Evolutionary conservation across 2,797 vertebrate species (phyloP).

Genomic region (Lagothrix lagotricha): DNA sequence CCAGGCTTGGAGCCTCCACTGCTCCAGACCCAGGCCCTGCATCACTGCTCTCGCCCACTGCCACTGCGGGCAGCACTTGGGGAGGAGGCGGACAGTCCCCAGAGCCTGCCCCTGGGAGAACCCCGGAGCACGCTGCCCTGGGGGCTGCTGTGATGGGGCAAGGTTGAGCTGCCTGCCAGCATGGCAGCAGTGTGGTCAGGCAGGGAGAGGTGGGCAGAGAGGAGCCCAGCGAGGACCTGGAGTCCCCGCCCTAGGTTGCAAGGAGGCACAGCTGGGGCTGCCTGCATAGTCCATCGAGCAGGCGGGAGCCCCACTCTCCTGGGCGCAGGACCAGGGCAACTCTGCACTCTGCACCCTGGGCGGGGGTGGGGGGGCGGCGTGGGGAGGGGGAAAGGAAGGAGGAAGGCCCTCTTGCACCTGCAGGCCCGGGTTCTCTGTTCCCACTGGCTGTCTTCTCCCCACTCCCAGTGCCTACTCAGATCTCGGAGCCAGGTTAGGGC

Average conservation of each 20-base stretch:
- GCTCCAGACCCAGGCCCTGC: background rate
- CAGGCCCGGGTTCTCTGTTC: background rate
- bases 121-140: background rate
- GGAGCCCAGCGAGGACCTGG: background rate
- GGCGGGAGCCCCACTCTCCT: background rate
- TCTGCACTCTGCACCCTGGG: background rate
- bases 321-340: background rate
- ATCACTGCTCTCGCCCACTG: background rate
- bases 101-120: background rate
- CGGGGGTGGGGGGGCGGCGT: rapidly evolving
- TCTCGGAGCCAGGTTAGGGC: background rate
- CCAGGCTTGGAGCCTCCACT: background rate
- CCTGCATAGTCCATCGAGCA: background rate
- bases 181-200: background rate
- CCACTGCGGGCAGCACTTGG: background rate
- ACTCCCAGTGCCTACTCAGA: background rate
- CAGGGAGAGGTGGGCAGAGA: background rate
- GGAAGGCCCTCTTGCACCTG: background rate
- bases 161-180: background rate
- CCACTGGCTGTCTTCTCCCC: background rate
- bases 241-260: background rate
- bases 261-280: background rate
- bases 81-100: background rate
- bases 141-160: background rate
- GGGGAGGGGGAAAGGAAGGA: too few species aligned